A percentile compares a stretch with the other conserved stretches of the same genome.
Conservation (phyloP, 2,797 vertebrate species). For the Gambusia yucatana region DNA sequence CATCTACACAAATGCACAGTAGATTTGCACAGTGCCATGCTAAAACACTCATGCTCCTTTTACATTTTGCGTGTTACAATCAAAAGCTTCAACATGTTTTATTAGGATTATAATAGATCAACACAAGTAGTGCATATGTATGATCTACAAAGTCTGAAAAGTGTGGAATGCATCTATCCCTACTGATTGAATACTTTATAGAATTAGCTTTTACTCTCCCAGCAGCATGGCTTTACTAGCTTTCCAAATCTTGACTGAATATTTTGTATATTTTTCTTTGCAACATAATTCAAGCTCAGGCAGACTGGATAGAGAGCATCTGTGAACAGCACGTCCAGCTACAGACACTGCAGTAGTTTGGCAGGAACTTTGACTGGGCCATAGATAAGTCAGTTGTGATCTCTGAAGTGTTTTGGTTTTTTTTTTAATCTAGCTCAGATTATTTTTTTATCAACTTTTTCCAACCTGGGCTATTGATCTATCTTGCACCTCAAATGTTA, state of each 20-base stretch:
- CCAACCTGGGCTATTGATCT: background rate
- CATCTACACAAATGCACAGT: constrained; percentile 13
- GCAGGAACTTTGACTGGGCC: background rate
- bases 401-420: background rate
- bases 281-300: background rate
- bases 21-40: background rate
- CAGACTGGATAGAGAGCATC: background rate
- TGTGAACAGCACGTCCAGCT: background rate
- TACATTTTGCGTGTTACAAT: background rate
- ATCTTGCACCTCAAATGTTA: background rate
- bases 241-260: background rate
- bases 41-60: background rate
- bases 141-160: background rate
- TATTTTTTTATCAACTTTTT: background rate
- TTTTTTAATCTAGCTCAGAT: background rate
- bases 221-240: background rate
- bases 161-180: background rate
- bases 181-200: background rate
- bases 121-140: background rate
- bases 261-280: background rate
- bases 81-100: background rate
- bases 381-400: background rate
- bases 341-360: background rate
- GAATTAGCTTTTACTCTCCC: background rate
- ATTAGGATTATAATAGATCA: background rate